These are phyloP conservation scores for Ceuthmochares aereus DNA, from an alignment of 2,113 vertebrate genomes.

Conservation along the genomic window DNA sequence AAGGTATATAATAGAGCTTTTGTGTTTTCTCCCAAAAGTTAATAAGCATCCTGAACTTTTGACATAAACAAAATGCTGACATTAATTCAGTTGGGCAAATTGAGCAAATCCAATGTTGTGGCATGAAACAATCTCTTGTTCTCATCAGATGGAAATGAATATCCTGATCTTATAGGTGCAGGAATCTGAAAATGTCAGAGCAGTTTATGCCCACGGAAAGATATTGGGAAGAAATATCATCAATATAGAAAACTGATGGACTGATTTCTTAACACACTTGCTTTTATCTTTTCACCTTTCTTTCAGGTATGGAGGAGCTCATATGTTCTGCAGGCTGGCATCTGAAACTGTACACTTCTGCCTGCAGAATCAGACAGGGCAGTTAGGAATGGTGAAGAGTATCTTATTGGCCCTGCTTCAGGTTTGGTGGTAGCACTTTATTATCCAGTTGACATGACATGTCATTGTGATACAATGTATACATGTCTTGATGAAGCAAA, in stretches of 20 bases:
- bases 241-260: neutral
- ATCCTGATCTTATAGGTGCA: neutral
- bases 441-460: neutral
- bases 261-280: neutral
- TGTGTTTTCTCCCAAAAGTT: constrained; percentile 67
- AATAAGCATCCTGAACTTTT: constrained; percentile 72
- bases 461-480: neutral
- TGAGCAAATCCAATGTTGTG: constrained; percentile 36
- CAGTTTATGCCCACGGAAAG: neutral
- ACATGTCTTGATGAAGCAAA: neutral
- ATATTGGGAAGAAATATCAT: neutral
- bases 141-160: neutral
- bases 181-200: neutral
- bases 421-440: neutral
- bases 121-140: constrained; percentile 63
- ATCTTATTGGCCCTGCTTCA: neutral
- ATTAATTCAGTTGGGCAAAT: constrained; percentile 55
- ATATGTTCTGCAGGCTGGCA: neutral
- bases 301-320: neutral
- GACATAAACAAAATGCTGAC: constrained; percentile 65
- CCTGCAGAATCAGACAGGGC: neutral
- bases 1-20: constrained; percentile 66
- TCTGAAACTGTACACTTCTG: fast-evolving
- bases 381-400: neutral
- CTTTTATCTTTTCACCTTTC: neutral